Percentiles rank a stretch among this genome's conserved stretches.
These are phyloP conservation scores for Hemiprocne comata DNA, from an alignment of 2,113 vertebrate species.

Conservation along the genomic window DNA sequence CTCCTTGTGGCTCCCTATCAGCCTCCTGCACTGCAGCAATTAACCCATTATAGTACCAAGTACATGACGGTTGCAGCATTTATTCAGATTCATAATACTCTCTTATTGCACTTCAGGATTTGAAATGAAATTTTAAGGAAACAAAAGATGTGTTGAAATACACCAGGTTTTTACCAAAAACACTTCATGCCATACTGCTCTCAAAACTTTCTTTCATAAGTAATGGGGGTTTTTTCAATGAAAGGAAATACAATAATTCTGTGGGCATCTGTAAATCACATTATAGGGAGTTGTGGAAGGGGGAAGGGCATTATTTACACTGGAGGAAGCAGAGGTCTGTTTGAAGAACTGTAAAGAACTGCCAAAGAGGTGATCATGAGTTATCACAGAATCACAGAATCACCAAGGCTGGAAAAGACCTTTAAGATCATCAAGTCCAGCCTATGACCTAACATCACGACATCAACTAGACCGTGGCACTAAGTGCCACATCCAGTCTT, in stretches of 20 bases:
- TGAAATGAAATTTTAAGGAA: slow-evolving; percentile 33
- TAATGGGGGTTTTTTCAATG: neutral
- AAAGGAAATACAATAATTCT: neutral
- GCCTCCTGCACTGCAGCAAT: slow-evolving; percentile 30
- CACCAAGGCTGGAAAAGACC: too few relatives aligned
- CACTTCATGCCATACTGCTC: neutral
- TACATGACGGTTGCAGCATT: neutral
- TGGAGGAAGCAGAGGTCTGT: neutral
- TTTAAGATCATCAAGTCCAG: too few relatives aligned
- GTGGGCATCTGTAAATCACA: neutral
- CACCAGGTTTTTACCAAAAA: neutral
- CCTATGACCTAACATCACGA: too few relatives aligned
- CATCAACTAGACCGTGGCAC: too few relatives aligned
- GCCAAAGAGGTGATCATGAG: neutral
- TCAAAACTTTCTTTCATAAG: neutral
- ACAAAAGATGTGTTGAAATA: neutral
- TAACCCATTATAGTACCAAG: slow-evolving; percentile 34
- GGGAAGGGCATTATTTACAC: neutral
- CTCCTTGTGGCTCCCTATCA: slow-evolving; percentile 35
- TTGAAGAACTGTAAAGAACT: neutral
- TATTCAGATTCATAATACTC: neutral
- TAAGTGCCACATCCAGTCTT: too few relatives aligned
- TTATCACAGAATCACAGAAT: too few relatives aligned
- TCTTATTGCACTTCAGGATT: neutral
- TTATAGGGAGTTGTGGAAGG: neutral